These are phyloP conservation scores for Dromaius novaehollandiae DNA, from an alignment of 2,113 vertebrate genomes.

Conservation along the genomic window DNA sequence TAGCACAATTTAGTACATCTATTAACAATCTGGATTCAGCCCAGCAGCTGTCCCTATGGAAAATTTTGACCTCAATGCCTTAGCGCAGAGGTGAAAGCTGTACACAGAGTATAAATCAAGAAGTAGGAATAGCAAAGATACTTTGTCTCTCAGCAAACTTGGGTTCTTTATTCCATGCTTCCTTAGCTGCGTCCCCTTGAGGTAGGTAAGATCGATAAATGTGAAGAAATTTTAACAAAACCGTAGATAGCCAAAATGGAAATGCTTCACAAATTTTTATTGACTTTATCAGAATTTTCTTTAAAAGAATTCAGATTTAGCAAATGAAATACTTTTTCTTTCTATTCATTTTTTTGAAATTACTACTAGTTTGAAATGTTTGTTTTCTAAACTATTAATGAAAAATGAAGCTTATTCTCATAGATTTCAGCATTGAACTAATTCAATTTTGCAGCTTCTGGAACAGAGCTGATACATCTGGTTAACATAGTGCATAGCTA, in stretches of 20 bases:
- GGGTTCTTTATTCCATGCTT: neutral
- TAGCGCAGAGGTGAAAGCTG: neutral
- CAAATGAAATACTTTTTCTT: too few relatives aligned
- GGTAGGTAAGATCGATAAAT: neutral
- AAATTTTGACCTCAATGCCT: neutral
- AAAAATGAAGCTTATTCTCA: neutral
- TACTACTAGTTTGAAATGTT: neutral
- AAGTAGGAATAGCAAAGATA: neutral
- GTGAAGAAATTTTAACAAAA: neutral
- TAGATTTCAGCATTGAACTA: neutral
- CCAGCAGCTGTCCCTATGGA: neutral
- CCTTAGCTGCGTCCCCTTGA: rapidly evolving
- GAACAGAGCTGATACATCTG: neutral
- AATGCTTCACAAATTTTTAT: neutral
- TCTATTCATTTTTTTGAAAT: neutral
- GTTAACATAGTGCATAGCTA: rapidly evolving
- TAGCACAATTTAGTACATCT: slow-evolving; percentile 10
- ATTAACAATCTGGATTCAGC: neutral
- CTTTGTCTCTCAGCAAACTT: neutral
- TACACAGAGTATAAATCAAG: neutral
- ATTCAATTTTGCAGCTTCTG: neutral
- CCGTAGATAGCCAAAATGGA: neutral
- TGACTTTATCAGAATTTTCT: neutral
- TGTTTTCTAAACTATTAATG: neutral
- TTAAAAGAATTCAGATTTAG: neutral